Percentiles rank a stretch among this genome's conserved stretches.
phyloP scores from a whole-genome alignment of 2,888 invertebrate genomes.

The Tetheella fluctuosa region DNA sequence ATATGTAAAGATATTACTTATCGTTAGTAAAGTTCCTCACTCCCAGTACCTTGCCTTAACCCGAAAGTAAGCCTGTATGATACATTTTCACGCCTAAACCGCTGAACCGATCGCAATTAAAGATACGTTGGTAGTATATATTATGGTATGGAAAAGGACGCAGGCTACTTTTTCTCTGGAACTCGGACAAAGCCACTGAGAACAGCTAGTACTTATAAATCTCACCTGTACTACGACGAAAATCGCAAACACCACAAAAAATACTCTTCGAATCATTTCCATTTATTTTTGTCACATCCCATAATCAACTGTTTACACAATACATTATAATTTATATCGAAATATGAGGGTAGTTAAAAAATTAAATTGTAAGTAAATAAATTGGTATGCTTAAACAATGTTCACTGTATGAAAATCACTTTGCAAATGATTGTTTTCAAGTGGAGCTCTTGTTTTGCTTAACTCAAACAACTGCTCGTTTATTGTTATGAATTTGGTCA shows the following conservation, averaged over 20 bases:
- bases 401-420: conserved; percentile 38
- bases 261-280: conserved; percentile 68
- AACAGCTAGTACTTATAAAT: neutral
- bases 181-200: no score
- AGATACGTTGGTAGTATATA: no score
- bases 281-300: conserved; percentile 54
- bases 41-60: no score
- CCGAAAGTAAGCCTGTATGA: no score
- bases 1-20: no score
- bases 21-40: no score
- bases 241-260: conserved; percentile 57
- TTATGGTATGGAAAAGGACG: no score
- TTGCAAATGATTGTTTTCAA: conserved; percentile 53
- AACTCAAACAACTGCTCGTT: conserved; percentile 31
- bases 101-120: no score
- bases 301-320: conserved; percentile 56
- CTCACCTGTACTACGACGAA: conserved; percentile 68
- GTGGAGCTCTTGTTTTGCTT: conserved; percentile 58
- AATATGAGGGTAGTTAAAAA: conserved; percentile 8
- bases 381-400: conserved; percentile 28
- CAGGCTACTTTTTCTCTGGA: no score
- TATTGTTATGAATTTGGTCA: conserved; percentile 63
- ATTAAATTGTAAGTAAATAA: conserved; percentile 20
- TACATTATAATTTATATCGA: conserved; percentile 33
- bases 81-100: no score